A percentile compares a stretch with the other conserved stretches of the same genome.
phyloP scores from a whole-genome alignment of 2,888 invertebrate species.

The Choristoneura rosaceana region DNA sequence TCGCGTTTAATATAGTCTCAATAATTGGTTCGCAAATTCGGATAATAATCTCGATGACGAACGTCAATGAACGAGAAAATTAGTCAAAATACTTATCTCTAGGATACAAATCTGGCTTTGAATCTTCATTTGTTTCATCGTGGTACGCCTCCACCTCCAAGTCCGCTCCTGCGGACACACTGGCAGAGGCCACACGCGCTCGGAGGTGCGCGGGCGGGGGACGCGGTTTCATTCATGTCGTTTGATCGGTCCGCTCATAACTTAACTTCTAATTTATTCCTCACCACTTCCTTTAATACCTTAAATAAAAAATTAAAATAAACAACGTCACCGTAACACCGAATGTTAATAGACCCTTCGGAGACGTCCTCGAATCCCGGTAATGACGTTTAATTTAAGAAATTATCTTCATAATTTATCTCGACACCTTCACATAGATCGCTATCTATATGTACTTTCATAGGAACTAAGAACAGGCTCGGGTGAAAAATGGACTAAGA shows the following conservation, averaged over 20 bases:
- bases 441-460: constrained; percentile 33
- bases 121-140: background rate
- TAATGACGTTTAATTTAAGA: constrained; percentile 67
- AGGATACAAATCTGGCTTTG: no score
- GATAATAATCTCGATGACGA: no score
- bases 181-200: constrained; percentile 81
- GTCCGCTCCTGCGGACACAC: constrained; percentile 68
- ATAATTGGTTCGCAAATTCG: no score
- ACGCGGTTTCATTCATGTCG: constrained; percentile 83
- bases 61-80: no score
- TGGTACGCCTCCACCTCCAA: constrained; percentile 41
- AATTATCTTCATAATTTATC: constrained; percentile 58
- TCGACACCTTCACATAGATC: constrained; percentile 43
- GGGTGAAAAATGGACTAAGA: constrained; percentile 25
- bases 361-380: constrained; percentile 65
- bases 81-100: no score
- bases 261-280: constrained; percentile 84
- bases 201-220: constrained; percentile 57
- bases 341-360: constrained; percentile 48
- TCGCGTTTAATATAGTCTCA: no score
- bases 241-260: constrained; percentile 84
- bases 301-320: constrained; percentile 47
- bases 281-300: constrained; percentile 57
- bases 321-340: constrained; percentile 33
- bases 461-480: constrained; percentile 16